phyloP scores from a whole-genome alignment of 2,113 vertebrate genomes.

The Sinosuthora webbiana region DNA sequence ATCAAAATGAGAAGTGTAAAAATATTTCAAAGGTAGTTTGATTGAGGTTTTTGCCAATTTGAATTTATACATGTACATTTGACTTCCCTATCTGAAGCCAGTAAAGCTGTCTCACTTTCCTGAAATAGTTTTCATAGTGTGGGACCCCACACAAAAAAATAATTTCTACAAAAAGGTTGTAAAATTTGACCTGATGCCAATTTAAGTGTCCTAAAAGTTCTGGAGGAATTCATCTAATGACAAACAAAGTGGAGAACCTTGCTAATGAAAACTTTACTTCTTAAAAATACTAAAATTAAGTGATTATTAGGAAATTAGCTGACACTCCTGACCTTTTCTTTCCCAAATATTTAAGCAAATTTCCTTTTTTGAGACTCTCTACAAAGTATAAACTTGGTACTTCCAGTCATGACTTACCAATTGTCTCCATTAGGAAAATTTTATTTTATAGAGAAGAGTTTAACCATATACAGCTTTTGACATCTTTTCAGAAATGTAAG shows the following conservation, averaged over 20 bases:
- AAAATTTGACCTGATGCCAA: background rate
- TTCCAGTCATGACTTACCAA: background rate
- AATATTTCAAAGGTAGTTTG: background rate
- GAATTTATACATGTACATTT: background rate
- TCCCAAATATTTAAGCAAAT: background rate
- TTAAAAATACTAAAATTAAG: background rate
- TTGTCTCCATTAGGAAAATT: background rate
- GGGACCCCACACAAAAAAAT: background rate
- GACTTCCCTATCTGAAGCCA: background rate
- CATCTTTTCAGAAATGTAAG: background rate
- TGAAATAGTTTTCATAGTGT: background rate
- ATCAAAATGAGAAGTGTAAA: slow-evolving; percentile 26
- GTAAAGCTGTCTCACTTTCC: slow-evolving; percentile 1
- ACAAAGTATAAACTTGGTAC: background rate
- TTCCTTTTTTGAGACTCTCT: background rate
- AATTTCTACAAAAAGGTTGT: background rate
- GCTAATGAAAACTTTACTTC: background rate
- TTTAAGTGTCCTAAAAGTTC: background rate
- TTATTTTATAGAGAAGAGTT: background rate
- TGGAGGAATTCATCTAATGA: background rate
- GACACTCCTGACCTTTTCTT: background rate
- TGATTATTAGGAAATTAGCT: slow-evolving; percentile 23
- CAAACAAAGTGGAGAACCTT: background rate
- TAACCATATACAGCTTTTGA: background rate
- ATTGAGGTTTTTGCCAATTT: background rate